Percentiles rank a stretch among this genome's conserved stretches.
Conservation (phyloP, 2,888 invertebrate species). For the Serripes groenlandicus region DNA sequence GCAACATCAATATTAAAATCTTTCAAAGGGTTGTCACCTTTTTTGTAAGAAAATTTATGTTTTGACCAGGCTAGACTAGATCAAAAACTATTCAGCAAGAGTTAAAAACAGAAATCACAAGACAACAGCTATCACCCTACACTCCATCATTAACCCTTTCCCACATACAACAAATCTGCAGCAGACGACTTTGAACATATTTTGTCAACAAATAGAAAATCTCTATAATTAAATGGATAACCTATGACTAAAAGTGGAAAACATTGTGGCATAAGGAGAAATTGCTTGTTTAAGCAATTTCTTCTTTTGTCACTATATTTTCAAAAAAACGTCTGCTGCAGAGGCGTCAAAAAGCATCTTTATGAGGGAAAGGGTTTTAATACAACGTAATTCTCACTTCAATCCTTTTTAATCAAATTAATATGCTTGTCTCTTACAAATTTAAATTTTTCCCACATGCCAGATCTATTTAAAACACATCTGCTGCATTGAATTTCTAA, state of each 20-base stretch:
- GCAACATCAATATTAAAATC: no score
- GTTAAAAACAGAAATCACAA: no score
- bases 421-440: no score
- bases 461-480: no score
- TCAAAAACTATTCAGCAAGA: neutral
- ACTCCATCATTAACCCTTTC: neutral
- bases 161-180: neutral
- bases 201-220: neutral
- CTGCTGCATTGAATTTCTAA: no score
- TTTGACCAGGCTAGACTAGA: no score
- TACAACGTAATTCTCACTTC: no score
- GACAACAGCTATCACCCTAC: no score
- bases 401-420: no score
- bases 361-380: neutral
- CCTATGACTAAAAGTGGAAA: neutral
- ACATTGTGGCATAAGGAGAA: neutral
- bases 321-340: neutral
- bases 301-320: conserved; percentile 5
- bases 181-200: neutral
- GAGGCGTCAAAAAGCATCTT: neutral
- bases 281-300: neutral
- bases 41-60: no score
- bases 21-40: no score
- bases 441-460: no score
- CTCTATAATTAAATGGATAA: neutral